A percentile compares a stretch with the other conserved stretches of the same genome.
Conservation (phyloP, 2,888 invertebrate species). For the Drosophila eohydei region DNA sequence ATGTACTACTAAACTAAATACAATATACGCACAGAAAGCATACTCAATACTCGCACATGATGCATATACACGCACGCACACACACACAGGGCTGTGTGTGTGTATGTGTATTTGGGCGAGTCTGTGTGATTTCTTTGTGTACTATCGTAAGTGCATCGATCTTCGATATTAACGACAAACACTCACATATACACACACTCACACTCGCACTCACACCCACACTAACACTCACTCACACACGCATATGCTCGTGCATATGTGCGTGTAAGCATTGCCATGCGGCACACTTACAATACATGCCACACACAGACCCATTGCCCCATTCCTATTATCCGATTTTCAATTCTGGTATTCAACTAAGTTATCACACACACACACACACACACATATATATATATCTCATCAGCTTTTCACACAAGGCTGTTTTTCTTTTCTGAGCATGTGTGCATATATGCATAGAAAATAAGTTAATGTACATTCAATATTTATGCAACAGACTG, state of each 20-base stretch:
- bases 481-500: not conserved
- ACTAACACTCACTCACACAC: not conserved
- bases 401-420: slow-evolving; percentile 18
- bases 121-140: slow-evolving; percentile 76
- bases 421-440: slow-evolving; percentile 13
- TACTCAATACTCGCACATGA: slow-evolving; percentile 33
- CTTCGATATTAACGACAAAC: slow-evolving; percentile 46
- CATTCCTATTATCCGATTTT: slow-evolving; percentile 4
- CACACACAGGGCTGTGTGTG: not conserved
- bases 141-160: slow-evolving; percentile 74
- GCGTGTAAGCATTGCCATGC: slow-evolving; percentile 5
- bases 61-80: not conserved
- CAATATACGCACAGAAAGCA: slow-evolving; percentile 78
- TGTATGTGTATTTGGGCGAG: not conserved
- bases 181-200: not conserved
- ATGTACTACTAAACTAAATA: slow-evolving; percentile 53
- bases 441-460: slow-evolving; percentile 28
- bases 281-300: slow-evolving; percentile 12
- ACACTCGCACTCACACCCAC: not conserved
- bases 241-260: slow-evolving; percentile 8
- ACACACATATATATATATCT: not conserved
- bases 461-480: slow-evolving; percentile 13
- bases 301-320: not conserved
- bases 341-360: slow-evolving; percentile 10
- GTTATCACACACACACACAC: slow-evolving; percentile 7